phyloP scores from a whole-genome alignment of 1,140 invertebrate genomes.

The Lepidostoma basale region DNA sequence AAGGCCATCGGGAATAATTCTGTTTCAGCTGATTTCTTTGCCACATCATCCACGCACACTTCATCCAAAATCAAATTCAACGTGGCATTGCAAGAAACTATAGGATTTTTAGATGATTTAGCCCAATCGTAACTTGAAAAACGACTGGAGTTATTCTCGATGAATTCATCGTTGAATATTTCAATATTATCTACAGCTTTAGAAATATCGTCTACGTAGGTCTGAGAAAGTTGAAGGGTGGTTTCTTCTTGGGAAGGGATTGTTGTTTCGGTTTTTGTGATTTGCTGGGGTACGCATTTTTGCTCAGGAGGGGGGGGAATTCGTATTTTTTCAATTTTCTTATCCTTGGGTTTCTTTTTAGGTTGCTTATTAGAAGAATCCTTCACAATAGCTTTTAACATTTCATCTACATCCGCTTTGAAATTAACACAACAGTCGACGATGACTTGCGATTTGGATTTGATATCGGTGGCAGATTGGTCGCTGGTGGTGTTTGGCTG shows the following conservation, averaged over 20 bases:
- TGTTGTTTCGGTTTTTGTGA: too few species aligned
- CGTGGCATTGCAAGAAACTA: background rate
- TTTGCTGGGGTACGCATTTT: too few species aligned
- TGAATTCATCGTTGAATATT: conserved; percentile 26
- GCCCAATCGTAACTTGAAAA: background rate
- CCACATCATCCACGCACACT: background rate
- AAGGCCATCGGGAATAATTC: background rate
- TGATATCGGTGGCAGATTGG: conserved; percentile 8
- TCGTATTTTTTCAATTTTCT: conserved; percentile 7
- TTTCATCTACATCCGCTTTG: background rate
- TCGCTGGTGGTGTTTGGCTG: background rate
- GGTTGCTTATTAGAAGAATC: background rate
- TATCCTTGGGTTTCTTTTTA: conserved; percentile 11
- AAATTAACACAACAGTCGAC: background rate
- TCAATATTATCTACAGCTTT: conserved; percentile 40
- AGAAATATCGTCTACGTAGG: conserved; percentile 32
- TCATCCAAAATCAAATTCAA: conserved; percentile 5
- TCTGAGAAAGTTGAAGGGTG: background rate
- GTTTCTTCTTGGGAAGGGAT: background rate
- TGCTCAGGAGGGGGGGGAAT: background rate
- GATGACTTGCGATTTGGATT: conserved; percentile 24
- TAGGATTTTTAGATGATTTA: background rate
- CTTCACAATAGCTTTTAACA: background rate
- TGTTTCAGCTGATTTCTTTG: background rate
- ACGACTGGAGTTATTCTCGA: background rate